A percentile compares a stretch with the other conserved stretches of the same genome.
These are phyloP conservation scores for Apodemia hepburni DNA, from an alignment of 2,888 invertebrate genomes.

Conservation along the genomic window DNA sequence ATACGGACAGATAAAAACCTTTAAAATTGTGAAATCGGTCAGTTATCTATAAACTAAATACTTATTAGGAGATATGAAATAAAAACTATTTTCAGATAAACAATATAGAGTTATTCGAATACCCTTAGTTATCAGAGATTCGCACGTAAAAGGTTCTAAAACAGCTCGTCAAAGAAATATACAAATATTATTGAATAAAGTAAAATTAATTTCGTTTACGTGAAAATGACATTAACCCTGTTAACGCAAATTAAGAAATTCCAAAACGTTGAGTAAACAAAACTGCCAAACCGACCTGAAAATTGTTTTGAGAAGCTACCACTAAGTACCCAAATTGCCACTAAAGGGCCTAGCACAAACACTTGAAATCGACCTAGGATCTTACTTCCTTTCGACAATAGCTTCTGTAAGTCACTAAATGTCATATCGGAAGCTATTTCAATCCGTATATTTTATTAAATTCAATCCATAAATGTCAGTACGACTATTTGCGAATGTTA, in stretches of 20 bases:
- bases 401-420: too few relatives aligned
- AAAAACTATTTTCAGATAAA: too few relatives aligned
- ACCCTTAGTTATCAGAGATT: background rate
- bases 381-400: too few relatives aligned
- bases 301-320: conserved; percentile 33
- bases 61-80: too few relatives aligned
- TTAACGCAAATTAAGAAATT: conserved; percentile 9
- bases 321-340: conserved; percentile 33
- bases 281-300: conserved; percentile 16
- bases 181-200: conserved; percentile 2
- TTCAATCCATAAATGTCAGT: too few relatives aligned
- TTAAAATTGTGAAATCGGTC: too few relatives aligned
- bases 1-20: too few relatives aligned
- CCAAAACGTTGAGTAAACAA: conserved; percentile 5
- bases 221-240: conserved; percentile 1
- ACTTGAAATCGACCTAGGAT: background rate
- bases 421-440: too few relatives aligned
- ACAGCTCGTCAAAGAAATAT: background rate
- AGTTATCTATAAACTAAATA: too few relatives aligned
- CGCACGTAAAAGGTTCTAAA: background rate
- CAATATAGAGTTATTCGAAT: too few relatives aligned
- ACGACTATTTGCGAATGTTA: too few relatives aligned
- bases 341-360: background rate
- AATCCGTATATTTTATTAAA: too few relatives aligned
- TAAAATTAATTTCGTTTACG: background rate